Conservation (phyloP, 2,888 invertebrate species). For the Hirtodrosophila confusa region DNA sequence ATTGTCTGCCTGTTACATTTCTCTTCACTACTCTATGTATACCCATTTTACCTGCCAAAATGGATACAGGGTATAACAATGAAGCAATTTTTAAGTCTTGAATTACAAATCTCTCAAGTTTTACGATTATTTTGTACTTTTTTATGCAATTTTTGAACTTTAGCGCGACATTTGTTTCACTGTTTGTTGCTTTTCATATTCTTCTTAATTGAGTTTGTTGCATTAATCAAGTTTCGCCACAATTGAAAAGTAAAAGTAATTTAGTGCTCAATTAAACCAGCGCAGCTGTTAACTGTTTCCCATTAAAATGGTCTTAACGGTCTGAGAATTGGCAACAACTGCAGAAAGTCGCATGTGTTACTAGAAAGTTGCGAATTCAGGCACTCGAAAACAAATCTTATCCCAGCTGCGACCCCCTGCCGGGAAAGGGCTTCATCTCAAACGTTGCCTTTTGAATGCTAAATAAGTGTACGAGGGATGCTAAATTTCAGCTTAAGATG, state of each 20-base stretch:
- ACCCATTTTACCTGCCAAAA: too few species aligned
- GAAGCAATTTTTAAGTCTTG: conserved; percentile 44
- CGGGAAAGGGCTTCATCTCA: too few species aligned
- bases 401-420: conserved; percentile 5
- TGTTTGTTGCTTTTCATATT: conserved; percentile 3
- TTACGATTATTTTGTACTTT: conserved; percentile 28
- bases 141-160: conserved; percentile 71
- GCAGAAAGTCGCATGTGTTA: conserved; percentile 18
- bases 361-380: conserved; percentile 33
- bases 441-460: conserved; percentile 1
- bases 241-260: conserved; percentile 71
- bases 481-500: neutral
- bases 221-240: conserved; percentile 49
- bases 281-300: conserved; percentile 38
- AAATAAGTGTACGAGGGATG: neutral
- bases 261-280: conserved; percentile 65
- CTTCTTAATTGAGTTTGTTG: conserved; percentile 28
- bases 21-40: too few species aligned
- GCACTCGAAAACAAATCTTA: conserved; percentile 43
- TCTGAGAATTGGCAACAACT: conserved; percentile 33
- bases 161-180: conserved; percentile 40
- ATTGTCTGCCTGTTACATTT: too few species aligned
- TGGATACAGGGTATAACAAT: conserved; percentile 37
- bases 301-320: conserved; percentile 50
- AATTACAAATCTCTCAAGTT: conserved; percentile 56